Evolutionary conservation across 2,113 vertebrate species (phyloP), one percentile per base, ranked within the genome.

Genomic region (Chloebia gouldiae): DNA sequence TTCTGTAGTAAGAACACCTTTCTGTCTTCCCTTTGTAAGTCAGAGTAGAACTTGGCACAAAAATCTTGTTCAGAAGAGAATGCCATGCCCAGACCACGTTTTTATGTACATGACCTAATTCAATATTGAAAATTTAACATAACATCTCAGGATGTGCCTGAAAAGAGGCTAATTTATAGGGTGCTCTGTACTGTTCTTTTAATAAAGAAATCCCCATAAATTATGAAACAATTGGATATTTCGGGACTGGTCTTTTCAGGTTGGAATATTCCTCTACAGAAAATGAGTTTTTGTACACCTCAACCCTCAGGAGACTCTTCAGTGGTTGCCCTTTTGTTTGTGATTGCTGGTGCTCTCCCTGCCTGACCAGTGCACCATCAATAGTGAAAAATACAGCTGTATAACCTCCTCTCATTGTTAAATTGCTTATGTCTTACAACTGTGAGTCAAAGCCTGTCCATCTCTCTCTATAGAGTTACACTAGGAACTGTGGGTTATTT

Each of bases 171-270:
- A n/a, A n/a, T 92, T 78, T 83, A 3, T 27, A 40, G 60, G 12
- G 18, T 50, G 15, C 28, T 59, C 54, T 49, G 10, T 60, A 2
- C 35, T 35, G 6, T 7, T 83, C 69, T 39, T 39, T 10, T 20
- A 53, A 57, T 2, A 4, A 22, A 19, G 4, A 28, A 37, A 30
- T 63, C 9, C 18, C 10, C 15, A 35, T 21, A 23, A 42, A 39
- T 50, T 7, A 35, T 6, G 5, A 28, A 81, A 21, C 10, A 5
- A 9, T n/a, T 31, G 1, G 1, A 1, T 68, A 7, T 65, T 79
- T 75, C 71, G 19, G 13, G 13, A 23, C 27, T 25, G 18, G 3
- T 39, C 6, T 40, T 57, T 30, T 60, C 56, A 27, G 33, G 18
- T 23, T 33, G 44, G 47, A 27, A 6, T 61, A 19, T 45, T 81